Evolutionary conservation across 1,140 invertebrate species (phyloP), one percentile per base, ranked within the genome.

Genomic region (Archegozetes longisetosus): DNA sequence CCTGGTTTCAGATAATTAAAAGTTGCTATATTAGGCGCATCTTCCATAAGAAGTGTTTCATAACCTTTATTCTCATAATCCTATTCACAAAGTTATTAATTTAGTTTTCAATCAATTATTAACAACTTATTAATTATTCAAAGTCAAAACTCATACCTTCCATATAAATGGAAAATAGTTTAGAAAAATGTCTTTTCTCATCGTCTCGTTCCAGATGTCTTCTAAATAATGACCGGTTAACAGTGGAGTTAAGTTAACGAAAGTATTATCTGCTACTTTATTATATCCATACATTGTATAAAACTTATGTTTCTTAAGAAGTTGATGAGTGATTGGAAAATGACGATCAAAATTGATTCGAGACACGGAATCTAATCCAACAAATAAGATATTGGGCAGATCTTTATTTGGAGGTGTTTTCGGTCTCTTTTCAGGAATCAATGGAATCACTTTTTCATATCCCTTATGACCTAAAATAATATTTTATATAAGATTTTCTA

Each of bases 1-100:
- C 76, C 77, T 22, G 63, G 61, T 64, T 72, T 73, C 0, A 64
- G 49, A 61, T 74, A 76, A 58, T 76, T 76, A 66, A 77, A 78
- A 2, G 74, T 71, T 24, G 70, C 72, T 28, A 77, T 75, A n/a
- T 62, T 62, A 0, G 74, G 71, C 2, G 68, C 69, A 61, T 79
- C 77, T 66, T 79, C 77, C 1, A 68, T 71, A 58, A 71, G 76
- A 23, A 75, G 64, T 14, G 77, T 78, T 20, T 67, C 47, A 60
- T 77, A 78, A 1, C 76, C 76, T 23, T 65, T 52, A 0, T 65
- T 28, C 0, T 70, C 68, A 63, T 71, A 78, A 51, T 74, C 68
- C 53, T 77, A 76, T 76, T 79, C 13, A 78, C 70, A 51, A 77
- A 74, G 20, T 69, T 55, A 46, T 68, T 69, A 53, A 69, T 53